A percentile compares a stretch with the other conserved stretches of the same genome.
Conservation (phyloP, 2,888 invertebrate genomes). For the Pantelozetes paolii region DNA sequence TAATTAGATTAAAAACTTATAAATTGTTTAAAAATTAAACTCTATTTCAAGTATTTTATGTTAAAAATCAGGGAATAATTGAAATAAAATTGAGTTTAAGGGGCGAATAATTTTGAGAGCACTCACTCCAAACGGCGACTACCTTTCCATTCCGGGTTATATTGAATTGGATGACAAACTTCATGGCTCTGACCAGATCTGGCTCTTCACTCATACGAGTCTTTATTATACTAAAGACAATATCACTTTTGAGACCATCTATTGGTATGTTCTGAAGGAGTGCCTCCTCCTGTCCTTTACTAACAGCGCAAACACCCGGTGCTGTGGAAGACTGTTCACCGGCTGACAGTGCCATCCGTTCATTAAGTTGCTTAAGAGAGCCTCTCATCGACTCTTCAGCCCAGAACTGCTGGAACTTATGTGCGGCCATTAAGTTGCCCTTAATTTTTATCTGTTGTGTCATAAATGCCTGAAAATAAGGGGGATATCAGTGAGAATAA, state of each 20-base stretch:
- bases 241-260: conserved; percentile 64
- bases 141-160: conserved; percentile 75
- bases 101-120: too few relatives aligned
- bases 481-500: not conserved
- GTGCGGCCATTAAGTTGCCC: conserved; percentile 53
- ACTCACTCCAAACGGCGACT: conserved; percentile 84
- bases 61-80: too few relatives aligned
- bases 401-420: conserved; percentile 52
- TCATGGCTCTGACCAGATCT: conserved; percentile 69
- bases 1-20: too few relatives aligned
- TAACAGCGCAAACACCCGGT: not conserved
- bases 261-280: conserved; percentile 40
- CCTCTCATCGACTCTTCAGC: conserved; percentile 43
- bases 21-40: too few relatives aligned
- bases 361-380: not conserved
- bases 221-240: conserved; percentile 69
- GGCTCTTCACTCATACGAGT: conserved; percentile 68
- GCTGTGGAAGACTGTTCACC: not conserved
- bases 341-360: not conserved
- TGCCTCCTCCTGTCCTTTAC: not conserved
- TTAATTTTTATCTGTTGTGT: conserved; percentile 52
- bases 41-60: too few relatives aligned
- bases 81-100: not conserved
- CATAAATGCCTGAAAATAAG: conserved; percentile 51
- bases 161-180: conserved; percentile 78